These are phyloP conservation scores for Prolemur simus DNA, from an alignment of 2,113 vertebrate species.

Conservation along the genomic window DNA sequence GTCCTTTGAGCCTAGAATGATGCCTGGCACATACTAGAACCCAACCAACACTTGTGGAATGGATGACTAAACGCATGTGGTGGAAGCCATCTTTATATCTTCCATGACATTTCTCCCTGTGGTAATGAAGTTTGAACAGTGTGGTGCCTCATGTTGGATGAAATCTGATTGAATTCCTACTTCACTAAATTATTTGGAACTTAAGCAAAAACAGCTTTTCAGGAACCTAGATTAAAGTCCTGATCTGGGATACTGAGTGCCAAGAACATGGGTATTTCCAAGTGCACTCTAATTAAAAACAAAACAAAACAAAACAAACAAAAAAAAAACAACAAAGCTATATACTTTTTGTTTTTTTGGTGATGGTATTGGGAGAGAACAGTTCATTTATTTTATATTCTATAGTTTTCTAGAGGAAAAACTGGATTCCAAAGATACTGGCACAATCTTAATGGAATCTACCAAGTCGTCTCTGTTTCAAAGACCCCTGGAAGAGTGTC, in stretches of 20 bases:
- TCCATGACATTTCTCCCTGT: neutral
- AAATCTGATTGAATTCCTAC: neutral
- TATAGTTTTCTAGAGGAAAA: neutral
- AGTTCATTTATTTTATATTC: slow-evolving; percentile 35
- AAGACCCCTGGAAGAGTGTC: slow-evolving; percentile 21
- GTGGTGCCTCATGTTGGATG: neutral
- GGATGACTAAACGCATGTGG: neutral
- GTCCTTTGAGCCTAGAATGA: neutral
- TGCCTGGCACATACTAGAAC: neutral
- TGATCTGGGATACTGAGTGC: neutral
- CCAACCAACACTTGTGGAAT: neutral
- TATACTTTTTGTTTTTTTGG: neutral
- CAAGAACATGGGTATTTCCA: neutral
- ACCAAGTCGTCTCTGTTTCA: slow-evolving; percentile 40
- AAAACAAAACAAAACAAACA: neutral
- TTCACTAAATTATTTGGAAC: slow-evolving; percentile 18
- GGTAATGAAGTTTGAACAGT: neutral
- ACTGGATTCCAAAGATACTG: neutral
- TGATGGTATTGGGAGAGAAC: neutral
- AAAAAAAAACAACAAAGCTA: neutral
- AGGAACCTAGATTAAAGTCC: neutral
- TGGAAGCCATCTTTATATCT: neutral
- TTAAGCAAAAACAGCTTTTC: slow-evolving; percentile 31
- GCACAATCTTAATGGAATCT: slow-evolving; percentile 52
- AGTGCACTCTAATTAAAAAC: neutral